A percentile compares a stretch with the other conserved stretches of the same genome.
phyloP scores from a whole-genome alignment of 2,888 invertebrate genomes.

The Leucophora obtusa region DNA sequence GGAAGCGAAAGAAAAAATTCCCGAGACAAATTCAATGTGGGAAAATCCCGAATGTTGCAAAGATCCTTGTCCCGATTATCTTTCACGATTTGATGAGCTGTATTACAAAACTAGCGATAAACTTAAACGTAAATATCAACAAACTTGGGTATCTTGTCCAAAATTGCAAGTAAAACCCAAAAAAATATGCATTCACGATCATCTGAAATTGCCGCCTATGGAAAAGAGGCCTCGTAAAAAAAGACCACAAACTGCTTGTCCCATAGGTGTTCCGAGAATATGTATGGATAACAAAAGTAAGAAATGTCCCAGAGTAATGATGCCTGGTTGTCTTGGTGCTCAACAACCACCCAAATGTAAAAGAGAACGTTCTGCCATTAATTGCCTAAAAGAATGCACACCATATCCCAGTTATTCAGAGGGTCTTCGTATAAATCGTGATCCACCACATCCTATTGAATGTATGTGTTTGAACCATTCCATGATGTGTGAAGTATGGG shows the following conservation, averaged over 20 bases:
- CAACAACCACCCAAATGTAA: constrained; percentile 65
- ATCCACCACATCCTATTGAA: constrained; percentile 59
- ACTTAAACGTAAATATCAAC: constrained; percentile 72
- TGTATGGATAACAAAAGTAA: constrained; percentile 55
- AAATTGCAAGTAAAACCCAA: constrained; percentile 66
- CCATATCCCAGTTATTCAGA: constrained; percentile 69
- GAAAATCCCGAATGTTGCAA: constrained; percentile 68
- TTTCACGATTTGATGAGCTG: constrained; percentile 71
- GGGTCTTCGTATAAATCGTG: constrained; percentile 53
- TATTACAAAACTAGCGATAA: constrained; percentile 73
- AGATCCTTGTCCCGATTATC: constrained; percentile 65
- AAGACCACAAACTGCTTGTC: constrained; percentile 46
- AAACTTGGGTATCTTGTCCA: constrained; percentile 75
- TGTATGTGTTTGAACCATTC: constrained; percentile 67
- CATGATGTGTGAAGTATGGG: constrained; percentile 68
- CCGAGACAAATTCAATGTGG: constrained; percentile 69
- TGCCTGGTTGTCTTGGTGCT: constrained; percentile 56
- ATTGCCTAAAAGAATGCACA: constrained; percentile 62
- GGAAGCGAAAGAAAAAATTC: constrained; percentile 35
- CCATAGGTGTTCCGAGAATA: constrained; percentile 31
- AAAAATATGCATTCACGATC: constrained; percentile 69
- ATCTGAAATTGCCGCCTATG: constrained; percentile 61
- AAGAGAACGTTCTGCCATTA: constrained; percentile 22
- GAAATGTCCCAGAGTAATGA: constrained; percentile 63
- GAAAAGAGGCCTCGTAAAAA: constrained; percentile 34